Percentiles rank a stretch among this genome's conserved stretches.
These are phyloP conservation scores for Mellivora capensis DNA, from an alignment of 2,113 vertebrate genomes.

Conservation along the genomic window DNA sequence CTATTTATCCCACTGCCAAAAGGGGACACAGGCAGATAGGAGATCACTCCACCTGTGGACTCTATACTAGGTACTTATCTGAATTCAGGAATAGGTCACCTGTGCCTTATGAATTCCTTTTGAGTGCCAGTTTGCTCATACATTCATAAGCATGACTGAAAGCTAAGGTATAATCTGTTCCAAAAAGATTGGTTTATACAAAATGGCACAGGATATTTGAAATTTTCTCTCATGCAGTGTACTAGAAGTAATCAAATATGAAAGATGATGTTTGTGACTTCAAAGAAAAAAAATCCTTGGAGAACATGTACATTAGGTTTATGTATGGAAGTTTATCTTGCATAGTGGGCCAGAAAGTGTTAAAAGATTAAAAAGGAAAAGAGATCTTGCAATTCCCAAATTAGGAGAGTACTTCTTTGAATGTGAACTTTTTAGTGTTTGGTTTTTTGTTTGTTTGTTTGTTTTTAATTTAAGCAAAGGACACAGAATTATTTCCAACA, in stretches of 20 bases:
- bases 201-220: conserved; percentile 21
- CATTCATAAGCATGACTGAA: conserved; percentile 58
- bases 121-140: background rate
- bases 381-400: background rate
- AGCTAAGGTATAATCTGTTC: conserved; percentile 42
- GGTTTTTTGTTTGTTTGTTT: too few relatives aligned
- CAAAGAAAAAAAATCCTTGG: conserved; percentile 3
- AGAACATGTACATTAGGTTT: background rate
- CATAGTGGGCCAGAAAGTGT: background rate
- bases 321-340: background rate
- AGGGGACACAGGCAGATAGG: background rate
- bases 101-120: conserved; percentile 36
- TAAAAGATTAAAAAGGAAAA: background rate
- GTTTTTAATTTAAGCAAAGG: background rate
- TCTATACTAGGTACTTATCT: conserved; percentile 42
- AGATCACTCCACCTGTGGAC: background rate
- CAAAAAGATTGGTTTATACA: conserved; percentile 18
- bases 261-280: conserved; percentile 25
- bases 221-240: background rate
- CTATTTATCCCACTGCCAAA: conserved; percentile 76
- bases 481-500: background rate
- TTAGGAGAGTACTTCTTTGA: background rate
- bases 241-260: conserved; percentile 17
- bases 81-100: background rate
- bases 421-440: background rate